Evolutionary conservation across 2,888 invertebrate genomes (phyloP).

Genomic region (Calliphora vomitoria): DNA sequence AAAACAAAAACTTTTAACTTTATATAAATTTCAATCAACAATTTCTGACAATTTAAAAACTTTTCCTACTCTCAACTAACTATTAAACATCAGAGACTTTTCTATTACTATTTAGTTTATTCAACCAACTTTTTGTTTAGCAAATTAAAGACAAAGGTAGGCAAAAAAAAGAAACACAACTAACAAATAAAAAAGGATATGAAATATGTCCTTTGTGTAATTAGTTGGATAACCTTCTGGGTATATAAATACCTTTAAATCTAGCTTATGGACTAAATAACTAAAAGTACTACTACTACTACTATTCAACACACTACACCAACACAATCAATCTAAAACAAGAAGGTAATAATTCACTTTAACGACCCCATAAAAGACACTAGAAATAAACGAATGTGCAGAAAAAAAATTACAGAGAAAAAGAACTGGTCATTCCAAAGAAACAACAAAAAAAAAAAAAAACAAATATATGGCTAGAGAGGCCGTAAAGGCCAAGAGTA

Average conservation of each 20-base stretch:
- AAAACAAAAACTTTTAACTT: not conserved
- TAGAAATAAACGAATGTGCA: not conserved
- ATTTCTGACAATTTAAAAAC: too few relatives aligned
- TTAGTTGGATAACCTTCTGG: slow-evolving; percentile 17
- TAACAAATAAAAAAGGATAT: slow-evolving; percentile 17
- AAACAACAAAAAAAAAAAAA: not conserved
- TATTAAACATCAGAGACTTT: not conserved
- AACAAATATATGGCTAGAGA: slow-evolving; percentile 18
- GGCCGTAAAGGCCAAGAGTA: slow-evolving; percentile 9
- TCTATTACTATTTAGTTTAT: not conserved
- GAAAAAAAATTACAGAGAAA: not conserved
- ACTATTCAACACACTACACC: slow-evolving; percentile 11
- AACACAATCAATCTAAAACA: slow-evolving; percentile 55
- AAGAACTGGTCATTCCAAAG: not conserved
- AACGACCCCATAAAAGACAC: slow-evolving; percentile 58
- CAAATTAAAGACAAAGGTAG: not conserved
- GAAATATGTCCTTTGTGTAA: slow-evolving; percentile 41
- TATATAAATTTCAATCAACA: not conserved
- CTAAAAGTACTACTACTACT: not conserved
- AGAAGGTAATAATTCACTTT: slow-evolving; percentile 62
- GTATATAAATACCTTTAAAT: slow-evolving; percentile 19
- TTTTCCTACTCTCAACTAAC: not conserved
- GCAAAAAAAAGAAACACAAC: not conserved
- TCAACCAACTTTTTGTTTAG: not conserved
- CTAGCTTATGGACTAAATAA: slow-evolving; percentile 6